Percentiles rank a stretch among this genome's conserved stretches.
Evolutionary conservation across 2,113 vertebrate species (phyloP).

Genomic region (Nettapus auritus): DNA sequence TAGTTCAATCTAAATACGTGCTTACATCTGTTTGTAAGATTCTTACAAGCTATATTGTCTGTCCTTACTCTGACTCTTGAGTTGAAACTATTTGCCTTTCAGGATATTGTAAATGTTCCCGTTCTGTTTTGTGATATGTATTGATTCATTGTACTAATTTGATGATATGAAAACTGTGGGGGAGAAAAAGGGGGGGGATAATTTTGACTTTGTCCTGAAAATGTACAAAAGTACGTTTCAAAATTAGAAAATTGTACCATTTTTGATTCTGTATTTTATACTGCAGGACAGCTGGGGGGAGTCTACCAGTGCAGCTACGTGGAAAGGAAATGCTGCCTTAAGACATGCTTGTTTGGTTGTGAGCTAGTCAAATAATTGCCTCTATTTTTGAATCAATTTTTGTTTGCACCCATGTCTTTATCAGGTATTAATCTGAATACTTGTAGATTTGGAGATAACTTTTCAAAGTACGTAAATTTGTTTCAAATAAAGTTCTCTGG

Average conservation of each 20-base stretch:
- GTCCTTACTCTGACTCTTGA: background rate
- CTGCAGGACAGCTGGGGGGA: background rate
- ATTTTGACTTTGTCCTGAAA: background rate
- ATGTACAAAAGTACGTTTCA: rapidly evolving
- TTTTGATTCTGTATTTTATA: background rate
- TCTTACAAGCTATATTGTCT: background rate
- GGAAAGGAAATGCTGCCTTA: background rate
- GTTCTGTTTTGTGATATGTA: background rate
- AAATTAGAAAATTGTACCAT: background rate
- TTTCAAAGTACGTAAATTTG: background rate
- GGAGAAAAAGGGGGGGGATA: background rate
- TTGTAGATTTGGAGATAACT: background rate
- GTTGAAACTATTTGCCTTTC: background rate
- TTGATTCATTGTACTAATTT: background rate
- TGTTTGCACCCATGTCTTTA: background rate
- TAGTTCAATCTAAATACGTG: background rate
- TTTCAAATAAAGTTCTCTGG: background rate
- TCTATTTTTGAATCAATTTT: background rate
- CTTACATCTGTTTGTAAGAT: background rate
- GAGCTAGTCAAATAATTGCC: background rate
- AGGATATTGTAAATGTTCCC: background rate
- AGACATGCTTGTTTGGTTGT: background rate
- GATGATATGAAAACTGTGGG: background rate
- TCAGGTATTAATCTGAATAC: background rate
- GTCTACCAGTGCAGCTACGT: background rate